These are phyloP conservation scores for Coccyzus lansbergi DNA, from an alignment of 2,797 vertebrate species.

Conservation along the genomic window DNA sequence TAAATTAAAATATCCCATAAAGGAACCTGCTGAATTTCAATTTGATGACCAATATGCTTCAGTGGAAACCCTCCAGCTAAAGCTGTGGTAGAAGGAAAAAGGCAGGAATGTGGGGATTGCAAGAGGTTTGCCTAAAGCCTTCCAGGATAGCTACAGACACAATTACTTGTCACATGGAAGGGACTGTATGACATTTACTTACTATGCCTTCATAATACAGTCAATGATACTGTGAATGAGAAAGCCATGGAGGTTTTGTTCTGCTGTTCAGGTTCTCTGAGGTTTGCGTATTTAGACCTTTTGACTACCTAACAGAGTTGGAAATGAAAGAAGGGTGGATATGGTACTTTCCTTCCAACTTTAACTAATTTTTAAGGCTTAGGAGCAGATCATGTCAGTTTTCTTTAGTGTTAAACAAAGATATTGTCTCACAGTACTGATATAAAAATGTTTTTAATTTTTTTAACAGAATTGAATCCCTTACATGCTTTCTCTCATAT, in stretches of 20 bases:
- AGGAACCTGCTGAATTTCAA: background rate
- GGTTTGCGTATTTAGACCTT: background rate
- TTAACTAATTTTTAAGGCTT: background rate
- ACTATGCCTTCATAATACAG: background rate
- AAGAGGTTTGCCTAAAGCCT: background rate
- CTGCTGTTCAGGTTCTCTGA: background rate
- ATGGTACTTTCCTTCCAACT: background rate
- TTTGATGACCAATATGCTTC: background rate
- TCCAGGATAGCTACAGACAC: background rate
- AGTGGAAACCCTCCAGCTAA: background rate
- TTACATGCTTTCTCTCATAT: background rate
- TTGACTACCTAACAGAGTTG: background rate
- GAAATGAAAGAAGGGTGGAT: background rate
- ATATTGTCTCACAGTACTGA: background rate
- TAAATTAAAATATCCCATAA: background rate
- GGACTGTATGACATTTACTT: background rate
- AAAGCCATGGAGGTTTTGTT: background rate
- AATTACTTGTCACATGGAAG: rapidly evolving
- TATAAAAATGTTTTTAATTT: background rate
- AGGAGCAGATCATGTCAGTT: background rate
- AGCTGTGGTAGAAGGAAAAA: background rate
- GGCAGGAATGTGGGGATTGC: background rate
- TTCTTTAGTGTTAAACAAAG: background rate
- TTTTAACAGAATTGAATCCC: background rate
- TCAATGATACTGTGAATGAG: background rate